phyloP scores from a whole-genome alignment of 2,888 invertebrate species.

The Amiota minor region DNA sequence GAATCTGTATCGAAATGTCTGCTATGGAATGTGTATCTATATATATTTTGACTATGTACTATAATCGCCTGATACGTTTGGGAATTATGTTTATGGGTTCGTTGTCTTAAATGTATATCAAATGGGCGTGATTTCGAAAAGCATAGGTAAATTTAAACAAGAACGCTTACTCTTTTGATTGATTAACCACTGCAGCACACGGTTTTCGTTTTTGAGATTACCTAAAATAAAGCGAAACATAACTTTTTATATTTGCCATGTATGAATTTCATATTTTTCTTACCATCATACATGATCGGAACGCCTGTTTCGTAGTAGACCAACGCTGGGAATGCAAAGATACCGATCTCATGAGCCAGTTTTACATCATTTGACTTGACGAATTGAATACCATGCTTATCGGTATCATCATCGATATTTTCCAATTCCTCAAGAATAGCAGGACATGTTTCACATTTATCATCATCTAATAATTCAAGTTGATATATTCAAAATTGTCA shows the following conservation, averaged over 20 bases:
- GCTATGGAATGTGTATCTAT: constrained; percentile 27
- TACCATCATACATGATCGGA: constrained; percentile 96
- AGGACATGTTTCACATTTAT: constrained; percentile 88
- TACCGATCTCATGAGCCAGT: constrained; percentile 91
- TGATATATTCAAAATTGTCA: background rate
- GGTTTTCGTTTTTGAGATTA: constrained; percentile 94
- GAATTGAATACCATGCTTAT: constrained; percentile 93
- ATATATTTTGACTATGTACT: background rate
- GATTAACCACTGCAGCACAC: constrained; percentile 96
- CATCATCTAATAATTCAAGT: constrained; percentile 78
- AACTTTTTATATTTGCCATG: constrained; percentile 28
- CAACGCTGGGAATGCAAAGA: constrained; percentile 92
- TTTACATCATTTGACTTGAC: constrained; percentile 93
- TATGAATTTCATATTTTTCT: constrained; percentile 70
- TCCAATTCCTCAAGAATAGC: constrained; percentile 90
- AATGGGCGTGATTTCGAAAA: constrained; percentile 62
- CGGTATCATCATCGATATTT: constrained; percentile 93
- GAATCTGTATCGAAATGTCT: background rate
- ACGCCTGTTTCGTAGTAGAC: constrained; percentile 95
- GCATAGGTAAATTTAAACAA: constrained; percentile 73
- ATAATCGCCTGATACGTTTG: background rate
- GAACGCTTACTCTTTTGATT: constrained; percentile 95
- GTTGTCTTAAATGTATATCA: constrained; percentile 46
- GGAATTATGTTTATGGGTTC: background rate
- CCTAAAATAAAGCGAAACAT: constrained; percentile 75